phyloP scores from a whole-genome alignment of 2,113 vertebrate species.

The Pavo muticus region DNA sequence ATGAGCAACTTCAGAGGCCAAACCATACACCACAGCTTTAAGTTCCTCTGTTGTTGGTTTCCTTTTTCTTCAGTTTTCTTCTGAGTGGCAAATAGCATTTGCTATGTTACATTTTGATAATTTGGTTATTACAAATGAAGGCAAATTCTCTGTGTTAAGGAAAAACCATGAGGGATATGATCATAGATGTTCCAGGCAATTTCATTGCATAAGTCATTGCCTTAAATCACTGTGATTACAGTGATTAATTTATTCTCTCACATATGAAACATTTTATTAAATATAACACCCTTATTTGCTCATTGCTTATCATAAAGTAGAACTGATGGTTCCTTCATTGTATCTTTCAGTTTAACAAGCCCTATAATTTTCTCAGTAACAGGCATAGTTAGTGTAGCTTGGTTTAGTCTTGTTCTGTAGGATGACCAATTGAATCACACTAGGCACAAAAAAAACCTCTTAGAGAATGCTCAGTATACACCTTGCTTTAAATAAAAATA shows the following conservation, averaged over 20 bases:
- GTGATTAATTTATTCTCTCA: background rate
- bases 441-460: background rate
- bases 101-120: background rate
- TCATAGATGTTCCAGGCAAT: background rate
- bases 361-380: background rate
- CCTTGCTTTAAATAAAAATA: background rate
- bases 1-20: background rate
- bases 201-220: background rate
- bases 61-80: background rate
- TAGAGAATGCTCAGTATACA: background rate
- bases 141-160: background rate
- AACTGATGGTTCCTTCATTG: background rate
- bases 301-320: background rate
- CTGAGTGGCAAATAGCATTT: background rate
- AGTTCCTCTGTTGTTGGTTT: background rate
- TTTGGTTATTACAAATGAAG: background rate
- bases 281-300: background rate
- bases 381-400: background rate
- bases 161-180: background rate
- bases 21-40: background rate
- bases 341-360: background rate
- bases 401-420: background rate
- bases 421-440: background rate
- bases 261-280: background rate
- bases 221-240: background rate